Base-by-base conservation (phyloP, 2,113 vertebrate genomes). In the Vireo altiloquus region DNA sequence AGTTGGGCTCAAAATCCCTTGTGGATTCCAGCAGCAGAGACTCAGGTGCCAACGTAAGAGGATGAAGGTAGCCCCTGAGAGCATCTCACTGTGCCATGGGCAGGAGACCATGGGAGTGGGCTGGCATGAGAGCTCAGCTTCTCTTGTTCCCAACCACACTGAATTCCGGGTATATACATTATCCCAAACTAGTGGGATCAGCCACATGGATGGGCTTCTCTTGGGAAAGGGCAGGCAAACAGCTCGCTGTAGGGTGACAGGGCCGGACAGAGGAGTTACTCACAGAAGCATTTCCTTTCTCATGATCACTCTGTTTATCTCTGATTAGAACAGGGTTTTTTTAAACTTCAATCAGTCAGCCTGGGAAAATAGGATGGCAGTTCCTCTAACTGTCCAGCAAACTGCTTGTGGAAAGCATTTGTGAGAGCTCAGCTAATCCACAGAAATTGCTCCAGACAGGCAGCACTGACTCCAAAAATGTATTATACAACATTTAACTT, bases 261-360 rank as follows among this genome's bases (percentile, higher is more conserved):
- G 59, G 85, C 93, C 94, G 68, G 71, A 82, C 85, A 81, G 82
- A 93, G 46, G n/a, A 91, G 82, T 76, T 92, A 74, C 80, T 93
- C 56, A 81, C 47, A 88, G 79, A 87, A 96, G 85, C 76, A 96
- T 60, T 97, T 97, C 96, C 96, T 91, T 90, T 96, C 95, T 94
- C 90, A 88, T 92, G 93, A 83, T 92, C 68, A 93, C 70, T 94
- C 37, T 7, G 16, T 90, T 96, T 91, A 92, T 95, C 82, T 96
- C 87, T 96, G 92, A 95, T 80, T 95, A 90, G 44, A 93, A 61
- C 23, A 35, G 20, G 12, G 7, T 2, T n/a, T 53, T 77, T 84
- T 80, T 59, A 22, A 91, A 76, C 84, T 95, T 82, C 33, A 46
- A 50, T 79, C 66, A 77, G 66, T 44, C 82, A 77, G 82, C 54